Evolutionary conservation across 2,113 vertebrate genomes (phyloP).

Genomic region (Embiotoca jacksoni): DNA sequence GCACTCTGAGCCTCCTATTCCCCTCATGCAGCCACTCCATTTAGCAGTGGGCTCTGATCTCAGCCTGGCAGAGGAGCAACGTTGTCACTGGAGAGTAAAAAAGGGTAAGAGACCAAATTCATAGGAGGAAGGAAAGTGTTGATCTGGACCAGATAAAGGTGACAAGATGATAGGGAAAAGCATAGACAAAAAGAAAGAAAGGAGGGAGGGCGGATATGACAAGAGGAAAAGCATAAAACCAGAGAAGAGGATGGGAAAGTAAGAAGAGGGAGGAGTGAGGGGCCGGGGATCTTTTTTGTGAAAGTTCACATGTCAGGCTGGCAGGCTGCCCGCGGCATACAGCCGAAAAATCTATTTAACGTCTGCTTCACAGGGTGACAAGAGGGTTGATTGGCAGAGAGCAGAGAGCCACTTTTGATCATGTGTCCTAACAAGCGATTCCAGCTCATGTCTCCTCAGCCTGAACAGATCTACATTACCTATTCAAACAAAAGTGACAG

Average conservation of each 20-base stretch:
- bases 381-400: constrained; percentile 97
- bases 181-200: background rate
- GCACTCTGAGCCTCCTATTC: constrained; percentile 54
- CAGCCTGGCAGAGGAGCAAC: constrained; percentile 67
- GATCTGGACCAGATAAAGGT: constrained; percentile 26
- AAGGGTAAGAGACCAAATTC: constrained; percentile 44
- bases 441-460: constrained; percentile 95
- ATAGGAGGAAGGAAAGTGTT: constrained; percentile 44
- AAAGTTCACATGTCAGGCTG: constrained; percentile 95
- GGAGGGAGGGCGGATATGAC: background rate
- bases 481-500: constrained; percentile 98
- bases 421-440: constrained; percentile 98
- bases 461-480: constrained; percentile 94
- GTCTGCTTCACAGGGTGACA: constrained; percentile 94
- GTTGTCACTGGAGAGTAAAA: constrained; percentile 56
- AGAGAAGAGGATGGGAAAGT: constrained; percentile 49
- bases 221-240: constrained; percentile 21
- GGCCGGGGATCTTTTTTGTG: constrained; percentile 87
- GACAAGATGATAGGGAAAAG: background rate
- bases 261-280: constrained; percentile 80
- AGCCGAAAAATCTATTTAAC: constrained; percentile 94
- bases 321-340: constrained; percentile 88
- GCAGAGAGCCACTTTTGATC: constrained; percentile 96
- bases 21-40: constrained; percentile 66
- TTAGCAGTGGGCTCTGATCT: constrained; percentile 75